Base-by-base conservation (phyloP, 2,113 vertebrate species). In the Cephalopholis sonnerati region DNA sequence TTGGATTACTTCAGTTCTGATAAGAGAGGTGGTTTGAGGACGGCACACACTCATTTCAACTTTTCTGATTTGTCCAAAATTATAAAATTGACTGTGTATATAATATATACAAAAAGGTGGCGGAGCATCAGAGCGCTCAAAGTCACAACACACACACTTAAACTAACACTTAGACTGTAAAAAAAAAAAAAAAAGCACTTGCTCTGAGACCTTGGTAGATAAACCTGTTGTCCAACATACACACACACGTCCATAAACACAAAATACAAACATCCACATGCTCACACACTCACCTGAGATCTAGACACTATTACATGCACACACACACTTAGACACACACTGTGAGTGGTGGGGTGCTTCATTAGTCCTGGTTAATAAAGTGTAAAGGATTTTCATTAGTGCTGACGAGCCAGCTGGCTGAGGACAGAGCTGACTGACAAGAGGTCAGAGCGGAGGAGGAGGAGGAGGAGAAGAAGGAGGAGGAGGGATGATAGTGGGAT, bases 361-460 rank as follows among this genome's bases (percentile, higher is more conserved):
- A 89, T 89, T 90, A 89, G 83, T 85, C 77, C 70, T 87, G 90
- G 73, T 90, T 87, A 92, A 89, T 89, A 90, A 92, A 85, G 82
- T 92, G 86, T 87, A 89, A 87, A 89, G 77, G 86, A 89, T 87
- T 89, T 90, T 90, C 86, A 92, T 92, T 89, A 92, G 82, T 59
- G 84, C 62, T 81, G 86, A 87, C 69, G 76, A 85, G 82, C 86
- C 86, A 92, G 82, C 88, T 88, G 88, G 88, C 81, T 73, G 79
- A 83, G 79, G 84, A 87, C 73, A 82, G 70, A 57, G 59, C 74
- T 79, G 83, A 86, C 75, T 79, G 87, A 82, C 73, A 79, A 74
- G 74, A 90, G 90, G 90, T 85, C 82, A 79, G 73, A 67, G 55
- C 73, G 72, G 79, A 87, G 44, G 74, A 58, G 50, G 64, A 39